Percentiles rank a stretch among this genome's conserved stretches.
Conservation (phyloP, 37 sponge, comb jelly and placozoan species). For the Dysidea cf. avara region DNA sequence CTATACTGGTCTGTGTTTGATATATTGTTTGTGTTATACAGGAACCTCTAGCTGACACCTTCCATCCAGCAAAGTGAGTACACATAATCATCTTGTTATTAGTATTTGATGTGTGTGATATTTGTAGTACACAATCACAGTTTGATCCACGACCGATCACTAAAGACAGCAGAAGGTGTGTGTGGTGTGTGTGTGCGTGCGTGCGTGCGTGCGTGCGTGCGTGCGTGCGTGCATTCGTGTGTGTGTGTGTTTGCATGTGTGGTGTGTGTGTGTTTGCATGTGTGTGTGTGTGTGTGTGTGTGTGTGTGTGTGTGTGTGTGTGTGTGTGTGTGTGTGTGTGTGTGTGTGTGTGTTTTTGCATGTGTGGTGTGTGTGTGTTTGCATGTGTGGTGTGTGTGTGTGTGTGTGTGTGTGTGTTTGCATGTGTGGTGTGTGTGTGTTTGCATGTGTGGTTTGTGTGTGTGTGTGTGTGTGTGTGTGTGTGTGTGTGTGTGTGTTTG, state of each 20-base stretch:
- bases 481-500: too few relatives aligned
- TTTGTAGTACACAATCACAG: neutral
- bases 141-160: neutral
- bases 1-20: too few relatives aligned
- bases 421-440: too few relatives aligned
- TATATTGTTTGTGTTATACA: too few relatives aligned
- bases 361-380: constrained; percentile 3
- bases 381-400: neutral
- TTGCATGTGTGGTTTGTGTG: too few relatives aligned
- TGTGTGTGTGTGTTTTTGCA: neutral
- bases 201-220: constrained; percentile 26
- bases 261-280: constrained; percentile 19
- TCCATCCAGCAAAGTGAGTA: too few relatives aligned
- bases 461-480: too few relatives aligned
- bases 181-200: constrained; percentile 12
- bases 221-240: constrained; percentile 15
- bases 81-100: too few relatives aligned
- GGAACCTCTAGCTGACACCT: too few relatives aligned
- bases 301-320: constrained; percentile 2
- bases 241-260: constrained; percentile 20
- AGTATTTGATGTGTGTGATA: neutral
- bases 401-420: too few relatives aligned
- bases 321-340: too few relatives aligned
- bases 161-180: neutral
- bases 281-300: constrained; percentile 36